phyloP scores from a whole-genome alignment of 2,113 vertebrate genomes.

The Osmerus mordax region DNA sequence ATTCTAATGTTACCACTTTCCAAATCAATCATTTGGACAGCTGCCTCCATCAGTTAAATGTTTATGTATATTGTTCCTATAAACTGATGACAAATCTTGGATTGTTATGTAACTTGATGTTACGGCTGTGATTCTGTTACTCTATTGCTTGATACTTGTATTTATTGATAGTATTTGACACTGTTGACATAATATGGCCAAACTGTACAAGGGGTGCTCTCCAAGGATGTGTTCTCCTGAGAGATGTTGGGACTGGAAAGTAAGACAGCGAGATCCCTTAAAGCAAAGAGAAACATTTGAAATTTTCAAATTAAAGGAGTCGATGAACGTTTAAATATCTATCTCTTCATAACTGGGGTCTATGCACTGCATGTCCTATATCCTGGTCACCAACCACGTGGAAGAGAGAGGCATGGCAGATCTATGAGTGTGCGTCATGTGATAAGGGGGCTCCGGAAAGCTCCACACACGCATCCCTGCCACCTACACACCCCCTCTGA shows the following conservation, averaged over 20 bases:
- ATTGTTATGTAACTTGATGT: slow-evolving; percentile 15
- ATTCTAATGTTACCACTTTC: not conserved
- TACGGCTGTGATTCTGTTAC: slow-evolving; percentile 9
- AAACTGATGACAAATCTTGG: slow-evolving; percentile 19
- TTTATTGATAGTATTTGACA: slow-evolving; percentile 34
- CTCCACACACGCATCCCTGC: slow-evolving; percentile 10
- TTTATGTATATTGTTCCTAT: slow-evolving; percentile 21
- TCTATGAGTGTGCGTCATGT: not conserved
- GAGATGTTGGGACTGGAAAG: not conserved
- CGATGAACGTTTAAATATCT: not conserved
- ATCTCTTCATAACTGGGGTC: not conserved
- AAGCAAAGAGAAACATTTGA: not conserved
- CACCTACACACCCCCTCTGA: not conserved
- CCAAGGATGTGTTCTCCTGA: not conserved
- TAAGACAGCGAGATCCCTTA: not conserved
- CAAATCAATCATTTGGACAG: slow-evolving; percentile 1
- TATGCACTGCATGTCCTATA: not conserved
- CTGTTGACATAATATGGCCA: slow-evolving; percentile 21
- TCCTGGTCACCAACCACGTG: not conserved
- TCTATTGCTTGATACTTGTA: slow-evolving; percentile 8
- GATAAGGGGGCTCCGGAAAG: not conserved
- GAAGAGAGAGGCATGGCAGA: not conserved
- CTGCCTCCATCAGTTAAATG: slow-evolving; percentile 1
- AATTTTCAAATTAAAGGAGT: not conserved
- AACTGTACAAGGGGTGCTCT: not conserved